phyloP scores from a whole-genome alignment of 35 echinoderm and acorn worm species.

The Holothuria glaberrima region DNA sequence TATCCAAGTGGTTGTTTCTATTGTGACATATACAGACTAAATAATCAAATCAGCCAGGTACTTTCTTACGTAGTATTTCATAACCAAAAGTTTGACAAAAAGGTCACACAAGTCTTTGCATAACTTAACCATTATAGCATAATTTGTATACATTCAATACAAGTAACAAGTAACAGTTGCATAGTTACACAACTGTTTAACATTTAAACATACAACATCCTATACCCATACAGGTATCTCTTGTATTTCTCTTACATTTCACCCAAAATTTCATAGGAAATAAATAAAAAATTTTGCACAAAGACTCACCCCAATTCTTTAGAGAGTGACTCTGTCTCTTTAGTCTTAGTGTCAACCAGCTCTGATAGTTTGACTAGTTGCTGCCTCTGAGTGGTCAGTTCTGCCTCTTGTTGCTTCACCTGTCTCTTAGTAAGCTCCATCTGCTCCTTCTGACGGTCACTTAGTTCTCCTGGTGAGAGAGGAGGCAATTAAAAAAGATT shows the following conservation, averaged over 20 bases:
- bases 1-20: no score
- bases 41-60: no score
- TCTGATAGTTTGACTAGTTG: slow-evolving; percentile 96
- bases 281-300: background rate
- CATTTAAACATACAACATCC: background rate
- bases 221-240: background rate
- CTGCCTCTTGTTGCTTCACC: slow-evolving; percentile 82
- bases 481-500: background rate
- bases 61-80: no score
- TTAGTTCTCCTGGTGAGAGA: slow-evolving; percentile 73
- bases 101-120: no score
- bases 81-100: no score
- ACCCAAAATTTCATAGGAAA: background rate
- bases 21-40: no score
- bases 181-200: background rate
- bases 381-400: slow-evolving; percentile 95
- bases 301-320: slow-evolving; percentile 79
- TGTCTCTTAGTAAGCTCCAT: slow-evolving; percentile 71
- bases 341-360: slow-evolving; percentile 80
- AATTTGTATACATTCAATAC: no score
- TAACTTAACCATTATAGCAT: no score
- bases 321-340: slow-evolving; percentile 60
- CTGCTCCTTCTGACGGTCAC: slow-evolving; percentile 91
- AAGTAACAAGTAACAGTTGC: no score
- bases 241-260: background rate